Conservation (phyloP, 64 coral and sea anemone species). For the Stichodactyla helianthus region DNA sequence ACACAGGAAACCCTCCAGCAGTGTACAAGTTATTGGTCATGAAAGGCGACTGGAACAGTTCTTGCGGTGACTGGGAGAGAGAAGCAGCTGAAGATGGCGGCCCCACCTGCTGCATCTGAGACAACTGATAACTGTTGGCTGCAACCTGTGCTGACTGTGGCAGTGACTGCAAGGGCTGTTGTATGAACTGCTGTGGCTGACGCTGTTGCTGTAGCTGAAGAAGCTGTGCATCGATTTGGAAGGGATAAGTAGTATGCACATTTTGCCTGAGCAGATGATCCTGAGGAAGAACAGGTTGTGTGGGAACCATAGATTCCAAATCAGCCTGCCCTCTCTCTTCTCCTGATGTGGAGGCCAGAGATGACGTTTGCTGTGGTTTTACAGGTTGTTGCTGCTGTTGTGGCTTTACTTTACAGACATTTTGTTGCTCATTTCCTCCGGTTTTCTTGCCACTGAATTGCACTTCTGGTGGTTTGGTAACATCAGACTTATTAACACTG, state of each 20-base stretch:
- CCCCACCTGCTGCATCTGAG: constrained; percentile 61
- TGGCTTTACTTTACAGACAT: constrained; percentile 93
- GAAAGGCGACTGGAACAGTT: constrained; percentile 63
- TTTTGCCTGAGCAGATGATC: constrained; percentile 70
- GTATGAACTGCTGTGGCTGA: constrained; percentile 72
- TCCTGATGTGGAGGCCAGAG: constrained; percentile 31
- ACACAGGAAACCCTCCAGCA: constrained; percentile 58
- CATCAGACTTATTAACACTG: constrained; percentile 51
- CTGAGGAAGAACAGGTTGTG: constrained; percentile 58
- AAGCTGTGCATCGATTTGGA: constrained; percentile 42
- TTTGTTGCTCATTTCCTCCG: constrained; percentile 74
- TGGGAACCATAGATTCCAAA: constrained; percentile 40
- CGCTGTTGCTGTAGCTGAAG: constrained; percentile 53
- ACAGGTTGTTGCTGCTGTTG: constrained; percentile 92
- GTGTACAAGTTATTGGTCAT: constrained; percentile 62
- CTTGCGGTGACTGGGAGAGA: constrained; percentile 58
- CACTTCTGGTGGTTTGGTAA: constrained; percentile 36
- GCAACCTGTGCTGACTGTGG: constrained; percentile 32
- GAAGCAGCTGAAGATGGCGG: constrained; percentile 69
- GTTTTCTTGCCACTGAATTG: constrained; percentile 66
- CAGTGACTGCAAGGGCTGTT: constrained; percentile 45
- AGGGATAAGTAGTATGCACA: constrained; percentile 42
- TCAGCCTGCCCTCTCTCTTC: constrained; percentile 63
- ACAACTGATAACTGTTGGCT: constrained; percentile 65
- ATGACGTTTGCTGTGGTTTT: constrained; percentile 64